Evolutionary conservation across 2,797 vertebrate genomes (phyloP).

Genomic region (Tinamus major): DNA sequence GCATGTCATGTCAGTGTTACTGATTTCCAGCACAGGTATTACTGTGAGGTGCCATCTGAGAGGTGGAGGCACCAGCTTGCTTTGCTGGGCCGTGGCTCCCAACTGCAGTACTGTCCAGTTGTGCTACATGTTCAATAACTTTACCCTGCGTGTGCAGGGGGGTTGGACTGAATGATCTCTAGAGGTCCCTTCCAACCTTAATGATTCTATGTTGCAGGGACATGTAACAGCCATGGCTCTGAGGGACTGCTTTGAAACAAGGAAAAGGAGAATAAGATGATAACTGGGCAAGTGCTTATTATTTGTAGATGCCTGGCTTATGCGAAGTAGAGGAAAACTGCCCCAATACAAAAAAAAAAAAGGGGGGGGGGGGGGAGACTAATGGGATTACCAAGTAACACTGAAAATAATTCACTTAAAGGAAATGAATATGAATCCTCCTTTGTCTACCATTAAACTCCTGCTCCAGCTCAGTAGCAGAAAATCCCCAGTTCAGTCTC

Average conservation of each 20-base stretch:
- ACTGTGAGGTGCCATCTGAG: not conserved
- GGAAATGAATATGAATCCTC: not conserved
- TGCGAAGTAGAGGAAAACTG: not conserved
- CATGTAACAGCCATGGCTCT: not conserved
- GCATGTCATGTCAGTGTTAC: not conserved
- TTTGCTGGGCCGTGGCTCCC: not conserved
- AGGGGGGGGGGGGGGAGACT: not conserved
- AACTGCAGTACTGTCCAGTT: not conserved
- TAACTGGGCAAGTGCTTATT: not conserved
- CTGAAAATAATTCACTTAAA: not conserved
- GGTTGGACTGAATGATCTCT: too few species aligned
- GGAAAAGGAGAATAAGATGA: not conserved
- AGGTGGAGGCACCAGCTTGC: not conserved
- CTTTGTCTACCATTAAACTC: not conserved
- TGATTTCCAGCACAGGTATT: not conserved
- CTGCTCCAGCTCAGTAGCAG: not conserved
- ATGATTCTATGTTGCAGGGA: not conserved
- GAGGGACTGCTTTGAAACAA: not conserved
- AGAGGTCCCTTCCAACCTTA: too few species aligned
- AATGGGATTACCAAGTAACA: not conserved
- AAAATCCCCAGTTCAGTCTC: not conserved
- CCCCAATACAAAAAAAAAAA: not conserved
- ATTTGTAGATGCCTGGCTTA: not conserved
- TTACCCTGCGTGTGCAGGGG: too few species aligned
- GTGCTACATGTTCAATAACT: not conserved